phyloP scores from a whole-genome alignment of 2,113 vertebrate genomes.

The Charina bottae region DNA sequence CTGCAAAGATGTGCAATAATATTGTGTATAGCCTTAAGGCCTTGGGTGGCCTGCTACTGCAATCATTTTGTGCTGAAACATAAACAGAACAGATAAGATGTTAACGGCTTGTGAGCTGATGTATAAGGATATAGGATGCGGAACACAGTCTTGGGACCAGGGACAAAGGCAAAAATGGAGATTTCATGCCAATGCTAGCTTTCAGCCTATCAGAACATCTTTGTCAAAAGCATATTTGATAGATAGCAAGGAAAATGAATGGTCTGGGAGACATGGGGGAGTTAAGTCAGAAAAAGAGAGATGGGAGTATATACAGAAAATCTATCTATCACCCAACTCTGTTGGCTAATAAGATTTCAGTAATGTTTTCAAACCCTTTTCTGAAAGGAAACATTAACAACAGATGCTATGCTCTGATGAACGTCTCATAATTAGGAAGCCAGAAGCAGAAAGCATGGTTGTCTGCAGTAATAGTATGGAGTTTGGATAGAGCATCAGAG shows the following conservation, averaged over 20 bases:
- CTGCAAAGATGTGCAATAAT: background rate
- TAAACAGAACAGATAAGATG: conserved; percentile 7
- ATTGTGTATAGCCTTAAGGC: background rate
- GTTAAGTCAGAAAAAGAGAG: background rate
- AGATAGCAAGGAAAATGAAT: background rate
- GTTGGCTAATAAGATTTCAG: background rate
- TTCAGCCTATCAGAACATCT: background rate
- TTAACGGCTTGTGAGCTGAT: background rate
- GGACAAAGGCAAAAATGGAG: background rate
- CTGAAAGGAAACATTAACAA: background rate
- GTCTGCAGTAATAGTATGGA: background rate
- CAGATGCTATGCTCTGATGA: background rate
- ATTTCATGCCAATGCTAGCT: background rate
- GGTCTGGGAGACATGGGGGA: background rate
- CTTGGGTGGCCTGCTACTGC: background rate
- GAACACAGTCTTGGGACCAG: background rate
- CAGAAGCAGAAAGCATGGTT: background rate
- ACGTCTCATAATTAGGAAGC: background rate
- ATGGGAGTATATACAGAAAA: background rate
- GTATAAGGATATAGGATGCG: background rate
- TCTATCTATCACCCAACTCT: background rate
- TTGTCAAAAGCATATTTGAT: background rate
- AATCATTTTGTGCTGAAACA: background rate
- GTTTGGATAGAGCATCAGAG: background rate
- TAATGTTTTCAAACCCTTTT: background rate